Conservation (phyloP, 2,113 vertebrate genomes). For the Archilochus colubris region DNA sequence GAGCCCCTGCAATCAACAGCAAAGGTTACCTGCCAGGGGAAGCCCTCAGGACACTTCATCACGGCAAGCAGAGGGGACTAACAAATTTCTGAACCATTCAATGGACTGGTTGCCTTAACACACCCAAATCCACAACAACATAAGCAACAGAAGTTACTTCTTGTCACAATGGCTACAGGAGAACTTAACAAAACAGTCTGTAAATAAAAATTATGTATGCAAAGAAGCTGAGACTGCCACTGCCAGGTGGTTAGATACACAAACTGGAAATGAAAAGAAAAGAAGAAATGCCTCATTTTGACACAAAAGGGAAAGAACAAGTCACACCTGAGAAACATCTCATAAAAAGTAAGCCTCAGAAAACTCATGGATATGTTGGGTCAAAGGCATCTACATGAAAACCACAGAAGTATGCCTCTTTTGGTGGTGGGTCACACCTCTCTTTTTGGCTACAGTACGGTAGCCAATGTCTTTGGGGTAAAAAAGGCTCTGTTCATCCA, state of each 20-base stretch:
- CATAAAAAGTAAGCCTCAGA: background rate
- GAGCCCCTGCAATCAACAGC: slow-evolving; percentile 79
- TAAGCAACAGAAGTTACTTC: background rate
- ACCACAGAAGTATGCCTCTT: background rate
- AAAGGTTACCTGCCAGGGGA: background rate
- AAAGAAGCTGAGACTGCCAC: background rate
- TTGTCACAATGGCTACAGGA: background rate
- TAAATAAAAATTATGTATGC: background rate
- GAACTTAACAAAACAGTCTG: background rate
- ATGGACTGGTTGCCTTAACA: background rate
- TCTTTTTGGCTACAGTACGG: background rate
- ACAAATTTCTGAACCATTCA: background rate
- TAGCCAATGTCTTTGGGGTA: background rate
- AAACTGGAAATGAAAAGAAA: background rate
- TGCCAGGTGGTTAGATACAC: background rate
- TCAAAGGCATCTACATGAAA: background rate
- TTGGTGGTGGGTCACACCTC: background rate
- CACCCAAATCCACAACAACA: background rate
- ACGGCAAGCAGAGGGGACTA: background rate
- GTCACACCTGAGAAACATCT: background rate
- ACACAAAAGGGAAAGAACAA: background rate
- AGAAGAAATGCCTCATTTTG: background rate
- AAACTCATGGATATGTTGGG: background rate
- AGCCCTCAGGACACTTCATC: background rate
- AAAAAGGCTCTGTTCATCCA: background rate